Base-by-base conservation (phyloP, 2,888 invertebrate species). In the Tenthredo scrophulariae region DNA sequence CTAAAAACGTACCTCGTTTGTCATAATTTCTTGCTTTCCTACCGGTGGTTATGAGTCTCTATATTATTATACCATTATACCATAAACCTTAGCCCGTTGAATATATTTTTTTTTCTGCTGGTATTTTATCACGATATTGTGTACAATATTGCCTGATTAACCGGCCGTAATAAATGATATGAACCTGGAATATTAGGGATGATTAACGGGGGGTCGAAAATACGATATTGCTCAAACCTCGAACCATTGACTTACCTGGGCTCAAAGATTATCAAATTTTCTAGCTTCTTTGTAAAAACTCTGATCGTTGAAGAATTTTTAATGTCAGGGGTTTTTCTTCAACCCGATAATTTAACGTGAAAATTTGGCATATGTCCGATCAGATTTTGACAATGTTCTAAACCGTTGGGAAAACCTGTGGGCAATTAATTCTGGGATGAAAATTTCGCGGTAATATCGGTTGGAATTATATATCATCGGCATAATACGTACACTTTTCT, bases 11-110 rank as follows among this genome's bases (percentile, higher is more conserved):
- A 77, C 18, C 77, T 54, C 77, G 54, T 77, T 77, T 50, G n/a
- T 77, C 50, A 77, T 54, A 77, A 77, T 77, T 77, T 77, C 54
- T 77, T 54, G 54, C 54, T 77, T 54, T 77, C 54, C 33, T 54
- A 29, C 43, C 22, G 26, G 13, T 70, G 40, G 13, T 46, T 43
- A n/a, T n/a, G 50, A n/a, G n/a, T 54, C 54, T 77, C 29, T 50
- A 5, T 50, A n/a, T 77, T 77, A 29, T 77, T 37, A 37, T 2
- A 37, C 37, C 0, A 29, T 74, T 22, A 75, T n/a, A 75, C 15
- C 46, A n/a, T 46, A 5, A 10, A 4, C 26, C 22, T 37, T 74
- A 1, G 2, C 15, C 18, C 13, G 29, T 54, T 54, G 18, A 18
- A 54, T 54, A 77, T 77, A 50, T 77, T 54, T 54, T 77, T 54